A percentile compares a stretch with the other conserved stretches of the same genome.
phyloP scores from a whole-genome alignment of 2,888 invertebrate genomes.

The Corythucha ciliata region DNA sequence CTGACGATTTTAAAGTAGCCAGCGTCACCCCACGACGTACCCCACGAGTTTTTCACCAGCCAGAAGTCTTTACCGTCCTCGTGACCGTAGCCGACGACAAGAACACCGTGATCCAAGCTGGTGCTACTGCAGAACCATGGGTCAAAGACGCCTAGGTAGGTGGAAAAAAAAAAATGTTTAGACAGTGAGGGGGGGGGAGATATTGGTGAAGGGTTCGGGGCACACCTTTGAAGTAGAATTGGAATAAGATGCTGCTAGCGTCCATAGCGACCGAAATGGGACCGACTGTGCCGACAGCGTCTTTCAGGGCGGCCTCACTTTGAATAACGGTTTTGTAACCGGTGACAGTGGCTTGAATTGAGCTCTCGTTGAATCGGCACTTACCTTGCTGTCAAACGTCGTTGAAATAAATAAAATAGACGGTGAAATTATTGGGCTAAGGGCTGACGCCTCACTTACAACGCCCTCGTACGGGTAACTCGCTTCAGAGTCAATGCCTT shows the following conservation, averaged over 20 bases:
- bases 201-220: background rate
- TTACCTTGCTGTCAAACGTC: slow-evolving; percentile 10
- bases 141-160: slow-evolving; percentile 42
- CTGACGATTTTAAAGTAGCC: slow-evolving; percentile 45
- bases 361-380: slow-evolving; percentile 51
- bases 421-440: too few relatives aligned
- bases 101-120: slow-evolving; percentile 45
- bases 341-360: slow-evolving; percentile 67
- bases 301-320: slow-evolving; percentile 59
- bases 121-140: slow-evolving; percentile 41
- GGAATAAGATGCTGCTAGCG: slow-evolving; percentile 15
- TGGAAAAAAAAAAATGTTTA: background rate
- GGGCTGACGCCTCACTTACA: too few relatives aligned
- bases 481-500: slow-evolving; percentile 49
- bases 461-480: slow-evolving; percentile 46
- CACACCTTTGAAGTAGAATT: slow-evolving; percentile 45
- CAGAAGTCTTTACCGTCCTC: slow-evolving; percentile 43
- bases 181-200: background rate
- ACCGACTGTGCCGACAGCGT: slow-evolving; percentile 71
- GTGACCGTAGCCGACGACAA: slow-evolving; percentile 46
- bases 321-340: slow-evolving; percentile 65
- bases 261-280: slow-evolving; percentile 17
- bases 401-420: too few relatives aligned
- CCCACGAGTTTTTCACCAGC: slow-evolving; percentile 48
- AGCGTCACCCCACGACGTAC: slow-evolving; percentile 43